phyloP scores from a whole-genome alignment of 2,888 invertebrate genomes.

The Hypena proboscidalis region DNA sequence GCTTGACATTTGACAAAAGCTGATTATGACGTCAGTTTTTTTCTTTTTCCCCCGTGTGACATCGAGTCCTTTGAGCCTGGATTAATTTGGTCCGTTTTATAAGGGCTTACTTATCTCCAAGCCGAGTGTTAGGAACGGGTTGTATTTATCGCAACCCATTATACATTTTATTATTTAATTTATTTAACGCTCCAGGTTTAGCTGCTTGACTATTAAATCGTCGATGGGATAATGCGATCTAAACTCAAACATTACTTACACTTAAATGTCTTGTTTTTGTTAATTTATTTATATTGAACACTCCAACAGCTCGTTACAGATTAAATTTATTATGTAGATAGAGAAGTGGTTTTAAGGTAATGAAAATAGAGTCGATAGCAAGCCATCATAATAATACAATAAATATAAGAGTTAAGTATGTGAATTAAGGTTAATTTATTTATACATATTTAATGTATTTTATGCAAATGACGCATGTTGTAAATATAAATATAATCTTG shows the following conservation, averaged over 20 bases:
- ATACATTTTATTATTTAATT: slow-evolving; percentile 85
- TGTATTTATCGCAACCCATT: slow-evolving; percentile 82
- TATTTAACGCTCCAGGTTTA: slow-evolving; percentile 81
- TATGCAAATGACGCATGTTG: slow-evolving; percentile 53
- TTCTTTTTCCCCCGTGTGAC: slow-evolving; percentile 63
- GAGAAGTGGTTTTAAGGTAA: slow-evolving; percentile 13
- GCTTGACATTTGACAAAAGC: slow-evolving; percentile 83
- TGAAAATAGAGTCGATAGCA: slow-evolving; percentile 7
- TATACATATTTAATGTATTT: slow-evolving; percentile 39
- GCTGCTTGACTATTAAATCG: slow-evolving; percentile 82
- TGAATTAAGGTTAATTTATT: slow-evolving; percentile 22
- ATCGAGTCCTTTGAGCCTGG: slow-evolving; percentile 77
- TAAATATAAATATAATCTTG: slow-evolving; percentile 56
- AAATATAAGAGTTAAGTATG: slow-evolving; percentile 7
- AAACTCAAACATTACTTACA: slow-evolving; percentile 73
- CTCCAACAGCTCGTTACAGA: slow-evolving; percentile 35
- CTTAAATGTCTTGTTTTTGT: slow-evolving; percentile 63
- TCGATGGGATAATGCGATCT: slow-evolving; percentile 76
- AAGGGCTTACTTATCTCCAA: slow-evolving; percentile 81
- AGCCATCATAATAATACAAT: slow-evolving; percentile 10
- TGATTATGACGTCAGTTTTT: slow-evolving; percentile 83
- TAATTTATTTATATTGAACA: slow-evolving; percentile 55
- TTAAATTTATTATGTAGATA: slow-evolving; percentile 26
- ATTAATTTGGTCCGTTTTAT: slow-evolving; percentile 83
- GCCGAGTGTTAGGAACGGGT: slow-evolving; percentile 75